Evolutionary conservation across 2,888 invertebrate species (phyloP).

Genomic region (Sisyra terminalis): DNA sequence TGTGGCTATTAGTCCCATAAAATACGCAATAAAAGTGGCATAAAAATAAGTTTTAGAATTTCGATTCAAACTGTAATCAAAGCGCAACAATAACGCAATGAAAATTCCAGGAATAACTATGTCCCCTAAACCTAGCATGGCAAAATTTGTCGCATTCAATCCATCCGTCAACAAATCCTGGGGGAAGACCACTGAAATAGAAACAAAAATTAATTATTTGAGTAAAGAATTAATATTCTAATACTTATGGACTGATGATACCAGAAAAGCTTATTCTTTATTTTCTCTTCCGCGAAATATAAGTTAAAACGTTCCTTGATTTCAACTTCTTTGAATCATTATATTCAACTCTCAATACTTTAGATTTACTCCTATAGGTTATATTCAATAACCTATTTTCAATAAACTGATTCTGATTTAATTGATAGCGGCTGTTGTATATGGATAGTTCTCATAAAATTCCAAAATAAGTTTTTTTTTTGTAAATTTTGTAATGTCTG

Average conservation of each 20-base stretch:
- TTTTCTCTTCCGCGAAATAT: not conserved
- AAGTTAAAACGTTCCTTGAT: not conserved
- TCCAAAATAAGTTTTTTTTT: too few species aligned
- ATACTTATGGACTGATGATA: too few species aligned
- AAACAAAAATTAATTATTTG: not conserved
- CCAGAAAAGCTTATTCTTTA: not conserved
- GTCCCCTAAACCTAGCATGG: slow-evolving; percentile 97
- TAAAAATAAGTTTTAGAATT: slow-evolving; percentile 77
- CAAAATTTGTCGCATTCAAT: slow-evolving; percentile 80
- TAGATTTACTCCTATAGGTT: too few species aligned
- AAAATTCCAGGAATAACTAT: slow-evolving; percentile 99
- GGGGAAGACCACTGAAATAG: slow-evolving; percentile 79
- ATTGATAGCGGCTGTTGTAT: too few species aligned
- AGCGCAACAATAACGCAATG: slow-evolving; percentile 88
- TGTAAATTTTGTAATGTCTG: too few species aligned
- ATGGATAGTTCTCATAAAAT: too few species aligned
- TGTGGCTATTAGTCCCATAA: slow-evolving; percentile 81
- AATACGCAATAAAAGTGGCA: slow-evolving; percentile 82
- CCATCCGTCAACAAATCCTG: slow-evolving; percentile 94
- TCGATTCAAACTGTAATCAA: slow-evolving; percentile 77
- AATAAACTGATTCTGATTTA: too few species aligned
- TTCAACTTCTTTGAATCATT: too few species aligned
- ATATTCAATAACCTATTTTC: too few species aligned
- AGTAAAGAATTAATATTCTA: too few species aligned
- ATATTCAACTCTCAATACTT: too few species aligned